Percentiles rank a stretch among this genome's conserved stretches.
These are phyloP conservation scores for Anas platyrhynchos DNA, from an alignment of 2,113 vertebrate species.

Conservation along the genomic window DNA sequence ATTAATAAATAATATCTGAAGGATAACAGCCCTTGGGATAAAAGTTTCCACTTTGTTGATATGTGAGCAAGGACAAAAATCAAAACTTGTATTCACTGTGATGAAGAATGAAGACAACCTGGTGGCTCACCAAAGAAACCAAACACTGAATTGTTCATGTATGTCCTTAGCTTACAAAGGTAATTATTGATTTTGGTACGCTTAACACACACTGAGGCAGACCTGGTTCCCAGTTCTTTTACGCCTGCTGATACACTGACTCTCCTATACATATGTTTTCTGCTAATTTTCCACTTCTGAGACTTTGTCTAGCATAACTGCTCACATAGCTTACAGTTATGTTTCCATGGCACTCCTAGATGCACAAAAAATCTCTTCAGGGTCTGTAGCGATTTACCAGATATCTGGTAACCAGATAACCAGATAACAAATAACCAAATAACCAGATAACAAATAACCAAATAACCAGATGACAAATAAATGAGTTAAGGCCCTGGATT, in stretches of 20 bases:
- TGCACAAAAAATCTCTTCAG: neutral
- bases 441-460: neutral
- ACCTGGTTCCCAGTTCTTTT: neutral
- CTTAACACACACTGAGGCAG: neutral
- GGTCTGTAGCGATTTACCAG: neutral
- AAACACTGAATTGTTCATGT: neutral
- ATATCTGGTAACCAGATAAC: neutral
- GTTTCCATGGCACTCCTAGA: accelerated
- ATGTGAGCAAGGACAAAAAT: neutral
- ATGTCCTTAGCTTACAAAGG: neutral
- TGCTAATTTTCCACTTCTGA: neutral
- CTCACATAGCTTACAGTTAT: neutral
- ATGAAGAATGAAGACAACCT: neutral
- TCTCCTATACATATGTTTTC: neutral
- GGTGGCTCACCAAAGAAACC: neutral
- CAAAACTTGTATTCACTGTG: neutral
- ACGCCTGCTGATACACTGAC: neutral
- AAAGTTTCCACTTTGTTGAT: neutral
- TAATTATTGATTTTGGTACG: neutral
- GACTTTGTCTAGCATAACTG: neutral
- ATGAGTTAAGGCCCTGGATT: neutral
- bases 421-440: neutral
- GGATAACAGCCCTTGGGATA: neutral
- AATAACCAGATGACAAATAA: neutral
- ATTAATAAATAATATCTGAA: neutral